These are phyloP conservation scores for Atherinosoma microstoma DNA, from an alignment of 2,797 vertebrate species.

Conservation along the genomic window DNA sequence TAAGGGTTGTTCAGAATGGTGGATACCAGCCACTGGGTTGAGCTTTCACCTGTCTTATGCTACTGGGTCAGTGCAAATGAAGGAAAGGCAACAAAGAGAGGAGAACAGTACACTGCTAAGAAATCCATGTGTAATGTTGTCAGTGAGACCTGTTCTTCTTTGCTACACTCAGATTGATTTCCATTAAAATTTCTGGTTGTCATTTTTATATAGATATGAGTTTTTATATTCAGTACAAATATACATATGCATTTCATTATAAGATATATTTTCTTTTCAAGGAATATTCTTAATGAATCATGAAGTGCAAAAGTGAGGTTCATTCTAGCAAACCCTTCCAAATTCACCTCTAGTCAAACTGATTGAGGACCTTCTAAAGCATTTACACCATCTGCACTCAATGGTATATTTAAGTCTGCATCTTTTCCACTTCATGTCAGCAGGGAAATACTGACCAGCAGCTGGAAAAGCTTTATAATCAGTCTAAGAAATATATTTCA, in stretches of 20 bases:
- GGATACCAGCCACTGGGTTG: conserved; percentile 53
- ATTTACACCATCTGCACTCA: conserved; percentile 71
- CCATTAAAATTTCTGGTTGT: conserved; percentile 71
- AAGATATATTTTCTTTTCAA: conserved; percentile 81
- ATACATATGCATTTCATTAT: conserved; percentile 81
- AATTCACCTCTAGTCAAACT: conserved; percentile 67
- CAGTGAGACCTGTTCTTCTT: conserved; percentile 79
- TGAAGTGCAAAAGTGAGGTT: conserved; percentile 83
- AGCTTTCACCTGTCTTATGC: conserved; percentile 80
- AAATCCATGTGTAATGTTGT: conserved; percentile 60
- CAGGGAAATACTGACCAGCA: conserved; percentile 62
- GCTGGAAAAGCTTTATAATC: conserved; percentile 59
- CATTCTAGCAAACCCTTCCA: conserved; percentile 66
- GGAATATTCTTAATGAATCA: conserved; percentile 76
- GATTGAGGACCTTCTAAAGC: conserved; percentile 78
- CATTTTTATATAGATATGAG: conserved; percentile 78
- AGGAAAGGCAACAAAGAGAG: conserved; percentile 77
- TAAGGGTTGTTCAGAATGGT: conserved; percentile 53
- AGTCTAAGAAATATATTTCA: conserved; percentile 55
- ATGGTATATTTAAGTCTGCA: conserved; percentile 59
- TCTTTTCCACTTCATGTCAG: conserved; percentile 52
- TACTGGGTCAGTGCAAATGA: conserved; percentile 83
- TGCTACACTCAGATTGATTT: conserved; percentile 80
- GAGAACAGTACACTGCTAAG: conserved; percentile 69
- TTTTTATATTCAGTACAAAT: conserved; percentile 83